These are phyloP conservation scores for Xerus inauris DNA, from an alignment of 2,113 vertebrate genomes.

Conservation along the genomic window DNA sequence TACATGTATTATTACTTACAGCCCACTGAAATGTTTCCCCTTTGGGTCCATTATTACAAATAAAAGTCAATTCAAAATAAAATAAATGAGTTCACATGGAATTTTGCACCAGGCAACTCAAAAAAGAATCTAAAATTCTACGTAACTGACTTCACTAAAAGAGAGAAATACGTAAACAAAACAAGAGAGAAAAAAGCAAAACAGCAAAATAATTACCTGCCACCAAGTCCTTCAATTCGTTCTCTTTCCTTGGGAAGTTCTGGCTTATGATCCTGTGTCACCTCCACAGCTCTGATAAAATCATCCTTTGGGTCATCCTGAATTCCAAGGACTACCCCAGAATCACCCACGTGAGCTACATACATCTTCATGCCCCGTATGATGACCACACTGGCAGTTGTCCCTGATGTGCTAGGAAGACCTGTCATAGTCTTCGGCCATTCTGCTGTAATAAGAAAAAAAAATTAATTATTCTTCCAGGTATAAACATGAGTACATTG, in stretches of 20 bases:
- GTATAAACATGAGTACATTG: background rate
- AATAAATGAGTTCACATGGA: conserved; percentile 21
- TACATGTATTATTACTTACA: conserved; percentile 22
- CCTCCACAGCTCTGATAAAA: conserved; percentile 93
- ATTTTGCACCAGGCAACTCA: conserved; percentile 4
- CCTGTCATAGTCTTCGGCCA: conserved; percentile 99
- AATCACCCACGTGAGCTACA: conserved; percentile 97
- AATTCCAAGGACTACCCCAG: conserved; percentile 96
- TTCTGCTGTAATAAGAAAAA: conserved; percentile 89
- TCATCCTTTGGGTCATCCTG: conserved; percentile 93
- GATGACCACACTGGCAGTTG: conserved; percentile 97
- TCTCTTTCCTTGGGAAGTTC: conserved; percentile 97
- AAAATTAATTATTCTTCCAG: conserved; percentile 40
- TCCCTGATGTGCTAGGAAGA: conserved; percentile 97
- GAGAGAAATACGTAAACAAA: conserved; percentile 1
- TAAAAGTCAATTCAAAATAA: conserved; percentile 50
- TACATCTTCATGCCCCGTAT: conserved; percentile 96
- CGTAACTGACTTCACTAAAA: conserved; percentile 20
- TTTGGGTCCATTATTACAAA: conserved; percentile 35
- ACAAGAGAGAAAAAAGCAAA: conserved; percentile 27
- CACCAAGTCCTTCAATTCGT: conserved; percentile 97
- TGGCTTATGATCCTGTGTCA: conserved; percentile 98
- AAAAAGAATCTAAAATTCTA: background rate
- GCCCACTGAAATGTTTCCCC: conserved; percentile 28
- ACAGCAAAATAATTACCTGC: conserved; percentile 89